A percentile compares a stretch with the other conserved stretches of the same genome.
phyloP scores from a whole-genome alignment of 1,140 invertebrate species.

The Papilio aristodemus region DNA sequence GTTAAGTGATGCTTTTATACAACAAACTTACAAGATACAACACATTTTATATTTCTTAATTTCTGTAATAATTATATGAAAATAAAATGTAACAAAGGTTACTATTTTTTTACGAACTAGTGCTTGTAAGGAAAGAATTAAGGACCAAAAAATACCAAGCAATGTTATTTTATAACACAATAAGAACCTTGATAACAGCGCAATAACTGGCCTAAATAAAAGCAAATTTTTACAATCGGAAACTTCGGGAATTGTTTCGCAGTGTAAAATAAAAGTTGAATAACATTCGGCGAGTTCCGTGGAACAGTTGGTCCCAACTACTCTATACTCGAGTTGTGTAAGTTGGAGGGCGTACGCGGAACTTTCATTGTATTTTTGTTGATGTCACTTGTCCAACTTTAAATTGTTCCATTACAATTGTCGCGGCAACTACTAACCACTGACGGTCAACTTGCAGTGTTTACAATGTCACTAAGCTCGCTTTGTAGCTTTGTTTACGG shows the following conservation, averaged over 20 bases:
- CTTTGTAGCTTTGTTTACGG: not conserved
- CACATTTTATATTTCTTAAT: too few relatives aligned
- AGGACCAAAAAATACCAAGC: not conserved
- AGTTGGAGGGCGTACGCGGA: constrained; percentile 26
- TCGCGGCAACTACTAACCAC: not conserved
- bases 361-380: constrained; percentile 35
- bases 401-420: constrained; percentile 33
- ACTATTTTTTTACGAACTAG: not conserved
- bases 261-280: constrained; percentile 33
- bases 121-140: not conserved
- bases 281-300: constrained; percentile 27
- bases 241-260: constrained; percentile 26
- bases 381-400: constrained; percentile 34
- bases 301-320: constrained; percentile 30
- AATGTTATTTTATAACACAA: constrained; percentile 16
- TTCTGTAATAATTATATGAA: too few relatives aligned
- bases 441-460: not conserved
- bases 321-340: constrained; percentile 25
- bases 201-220: constrained; percentile 26
- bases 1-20: not conserved
- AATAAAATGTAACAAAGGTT: not conserved
- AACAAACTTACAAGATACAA: too few relatives aligned
- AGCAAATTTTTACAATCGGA: constrained; percentile 28
- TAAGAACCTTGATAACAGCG: constrained; percentile 14
- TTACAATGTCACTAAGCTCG: not conserved